Evolutionary conservation across 2,888 invertebrate species (phyloP), one percentile per base, ranked within the genome.

Genomic region (Tetragnatha montana): DNA sequence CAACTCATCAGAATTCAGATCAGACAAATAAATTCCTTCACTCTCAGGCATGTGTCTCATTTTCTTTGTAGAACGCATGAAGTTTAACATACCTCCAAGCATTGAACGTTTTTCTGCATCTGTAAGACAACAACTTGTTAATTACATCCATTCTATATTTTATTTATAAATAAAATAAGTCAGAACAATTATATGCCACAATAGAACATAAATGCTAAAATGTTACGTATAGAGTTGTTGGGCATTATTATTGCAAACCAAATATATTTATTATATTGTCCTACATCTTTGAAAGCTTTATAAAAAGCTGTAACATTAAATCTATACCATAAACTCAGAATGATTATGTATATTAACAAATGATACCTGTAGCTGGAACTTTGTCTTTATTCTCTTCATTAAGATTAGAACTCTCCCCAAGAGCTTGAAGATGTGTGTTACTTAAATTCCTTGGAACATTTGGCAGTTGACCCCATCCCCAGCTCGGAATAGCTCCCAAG

Each of bases 391-490:
- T 81, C 8, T 71, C 87, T 50, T 71, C 79, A 71, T 60, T 70
- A 10, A 35, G n/a, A 47, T 78, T 47, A 6, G 75, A 19, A 22
- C 74, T 35, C 12, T 49, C 75, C 60, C 12, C 75, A 35, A 51
- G 69, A 21, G 19, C 71, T 69, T 81, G 85, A 4, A 85, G 35
- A 60, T 81, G 69, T 0, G 80, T 10, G 35, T 85, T 76, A 47
- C 89, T 89, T 17, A 89, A 60, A 70, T 71, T 85, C 50, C 85
- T 81, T 75, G 89, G 94, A 75, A 94, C 94, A 91, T 94, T 95
- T 0, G 97, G 97, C 92, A 98, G 94, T 93, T 97, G 97, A 22
- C 98, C 98, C 98, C 98, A 97, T 92, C 96, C 95, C 98, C 98
- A 97, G 92, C 92, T 60, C 91, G 92, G 88, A 92, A 93, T 87